Evolutionary conservation across 37 sponge, comb jelly and placozoan genomes (phyloP), one percentile per base, ranked within the genome.

Genomic region (Beroe ovata): DNA sequence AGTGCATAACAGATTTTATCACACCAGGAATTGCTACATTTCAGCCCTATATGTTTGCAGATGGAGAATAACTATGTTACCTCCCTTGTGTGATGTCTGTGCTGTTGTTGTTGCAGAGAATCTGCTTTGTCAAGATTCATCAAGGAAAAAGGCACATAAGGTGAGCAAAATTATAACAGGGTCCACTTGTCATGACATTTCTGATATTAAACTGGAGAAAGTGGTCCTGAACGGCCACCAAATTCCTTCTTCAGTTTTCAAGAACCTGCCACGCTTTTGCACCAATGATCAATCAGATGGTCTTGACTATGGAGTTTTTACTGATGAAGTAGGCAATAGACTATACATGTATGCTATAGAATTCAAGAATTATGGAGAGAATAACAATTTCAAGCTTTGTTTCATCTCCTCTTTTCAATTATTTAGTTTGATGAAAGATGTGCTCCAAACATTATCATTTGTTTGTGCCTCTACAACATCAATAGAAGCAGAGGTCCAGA

Each of bases 271-370:
- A 29, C 2, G 16, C 2, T 66, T 66, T 66, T 66, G 33, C 16
- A 11, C 35, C 18, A 66, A 30, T 6, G 34, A 33, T 34, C 35
- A 18, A 66, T 11, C 25, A 8, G 19, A 14, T 8, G 30, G 34
- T 14, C 25, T 66, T 33, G 69, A 66, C 1, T 66, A 66, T 66
- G 69, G 69, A 33, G 69, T 66, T 20, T 66, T 66, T 30, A 66
- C 69, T 66, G 69, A 66, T 66, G 69, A 66, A 66, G 30, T 18
- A 14, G 69, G 69, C 2, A 29, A 25, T 33, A 25, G 69, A 29
- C 3, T 66, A 32, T 66, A 66, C 35, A 66, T 66, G 69, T 66
- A 66, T 33, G 54, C 11, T 47, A 16, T 47, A 47, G 54, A 47
- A 16, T 6, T 47, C 6, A 16, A 6, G 54, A 6, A 47, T 47